These are phyloP conservation scores for Falco punctatus DNA, from an alignment of 2,113 vertebrate species.

Conservation along the genomic window DNA sequence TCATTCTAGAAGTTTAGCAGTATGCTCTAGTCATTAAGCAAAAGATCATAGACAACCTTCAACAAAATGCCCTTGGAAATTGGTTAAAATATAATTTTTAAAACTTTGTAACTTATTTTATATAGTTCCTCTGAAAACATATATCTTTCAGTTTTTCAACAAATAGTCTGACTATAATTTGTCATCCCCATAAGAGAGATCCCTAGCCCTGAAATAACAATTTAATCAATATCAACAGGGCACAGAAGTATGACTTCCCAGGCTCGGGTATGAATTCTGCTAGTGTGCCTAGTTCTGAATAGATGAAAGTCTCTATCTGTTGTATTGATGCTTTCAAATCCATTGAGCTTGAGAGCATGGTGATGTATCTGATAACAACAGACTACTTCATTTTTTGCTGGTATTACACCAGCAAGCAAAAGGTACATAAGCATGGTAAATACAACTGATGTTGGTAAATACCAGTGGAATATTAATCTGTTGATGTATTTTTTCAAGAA, in stretches of 20 bases:
- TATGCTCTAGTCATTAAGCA: not conserved
- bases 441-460: not conserved
- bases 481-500: not conserved
- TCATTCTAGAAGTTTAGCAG: not conserved
- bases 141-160: not conserved
- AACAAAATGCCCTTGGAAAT: not conserved
- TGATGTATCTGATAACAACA: not conserved
- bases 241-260: not conserved
- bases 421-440: not conserved
- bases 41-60: not conserved
- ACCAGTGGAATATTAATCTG: not conserved
- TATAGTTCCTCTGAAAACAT: not conserved
- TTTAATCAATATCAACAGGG: not conserved
- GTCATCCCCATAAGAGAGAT: not conserved
- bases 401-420: not conserved
- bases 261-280: not conserved
- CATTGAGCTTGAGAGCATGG: not conserved
- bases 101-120: not conserved
- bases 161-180: not conserved
- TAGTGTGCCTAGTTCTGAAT: not conserved
- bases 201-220: not conserved
- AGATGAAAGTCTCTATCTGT: not conserved
- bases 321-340: conserved; percentile 4
- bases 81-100: not conserved
- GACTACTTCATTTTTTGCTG: not conserved